These are phyloP conservation scores for Bombycilla garrulus DNA, from an alignment of 2,113 vertebrate genomes.

Conservation along the genomic window DNA sequence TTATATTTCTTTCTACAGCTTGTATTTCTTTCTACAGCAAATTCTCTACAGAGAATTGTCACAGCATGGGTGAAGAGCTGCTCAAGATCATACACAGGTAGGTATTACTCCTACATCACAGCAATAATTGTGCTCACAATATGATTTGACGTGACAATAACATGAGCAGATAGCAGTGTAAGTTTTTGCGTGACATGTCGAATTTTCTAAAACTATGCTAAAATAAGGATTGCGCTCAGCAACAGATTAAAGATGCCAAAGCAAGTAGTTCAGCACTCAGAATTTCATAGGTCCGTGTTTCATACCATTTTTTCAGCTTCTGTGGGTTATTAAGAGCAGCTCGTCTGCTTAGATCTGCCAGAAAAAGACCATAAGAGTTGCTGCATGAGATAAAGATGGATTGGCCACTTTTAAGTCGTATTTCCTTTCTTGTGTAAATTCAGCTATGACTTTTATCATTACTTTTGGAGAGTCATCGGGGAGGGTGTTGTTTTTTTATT, in stretches of 20 bases:
- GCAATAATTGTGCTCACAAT: not conserved
- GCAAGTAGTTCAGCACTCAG: not conserved
- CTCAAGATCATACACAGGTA: not conserved
- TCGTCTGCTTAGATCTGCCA: not conserved
- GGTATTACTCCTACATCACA: not conserved
- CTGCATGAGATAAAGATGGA: conserved; percentile 21
- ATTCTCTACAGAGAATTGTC: not conserved
- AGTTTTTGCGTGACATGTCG: not conserved
- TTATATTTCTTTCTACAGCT: not conserved
- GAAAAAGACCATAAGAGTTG: conserved; percentile 18
- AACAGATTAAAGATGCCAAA: not conserved
- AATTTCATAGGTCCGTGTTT: conserved; percentile 21
- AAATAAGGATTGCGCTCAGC: not conserved
- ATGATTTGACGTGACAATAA: not conserved
- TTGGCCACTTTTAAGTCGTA: conserved; percentile 42
- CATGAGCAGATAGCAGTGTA: not conserved
- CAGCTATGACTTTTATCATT: conserved; percentile 26
- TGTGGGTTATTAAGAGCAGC: conserved; percentile 20
- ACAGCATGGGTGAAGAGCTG: not conserved
- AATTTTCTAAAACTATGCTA: not conserved
- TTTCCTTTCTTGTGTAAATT: conserved; percentile 63
- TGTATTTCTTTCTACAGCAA: not conserved
- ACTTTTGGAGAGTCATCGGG: not conserved
- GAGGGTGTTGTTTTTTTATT: not conserved
- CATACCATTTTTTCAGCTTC: not conserved